Evolutionary conservation across 2,888 invertebrate species (phyloP), one percentile per base, ranked within the genome.

Genomic region (Eulithis testata): DNA sequence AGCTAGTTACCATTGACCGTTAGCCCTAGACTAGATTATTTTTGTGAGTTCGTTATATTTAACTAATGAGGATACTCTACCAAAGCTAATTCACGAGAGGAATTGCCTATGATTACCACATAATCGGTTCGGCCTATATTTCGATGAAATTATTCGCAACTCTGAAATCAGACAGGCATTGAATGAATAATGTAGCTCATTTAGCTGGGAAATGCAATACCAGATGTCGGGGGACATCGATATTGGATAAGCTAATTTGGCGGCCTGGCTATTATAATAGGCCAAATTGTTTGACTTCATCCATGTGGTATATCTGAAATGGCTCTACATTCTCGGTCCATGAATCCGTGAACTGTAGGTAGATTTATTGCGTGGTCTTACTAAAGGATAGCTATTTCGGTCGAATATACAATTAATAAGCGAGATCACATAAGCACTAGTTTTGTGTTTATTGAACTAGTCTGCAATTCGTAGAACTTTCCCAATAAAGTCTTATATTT

Each of bases 141-240:
- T 57, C 50, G 47, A 54, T 52, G 57, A 43, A 71, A 77, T 73
- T 76, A 70, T 71, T 65, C 50, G 55, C 69, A 70, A 75, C 74
- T 73, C 61, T 63, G 69, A 72, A 78, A 78, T 73, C 75, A 69
- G 68, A 70, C 68, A 68, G 60, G 72, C 70, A 60, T 47, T 58
- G 70, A 76, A 77, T 79, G 74, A 79, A 78, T 81, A 75, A 77
- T 79, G 74, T 71, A 78, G 73, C 71, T 76, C 75, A 79, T 78
- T 76, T 74, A 65, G 69, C 60, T 47, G 63, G 69, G 65, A 75
- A 75, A 77, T 73, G 74, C 72, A 71, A 72, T 70, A 72, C 70
- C 67, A 76, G 67, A 71, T 70, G 73, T 69, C 74, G 67, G 70
- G 77, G 77, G 75, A 76, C 66, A 68, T 78, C 69, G 75, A 76